Base-by-base conservation (phyloP, 2,888 invertebrate species). In the Chymomyza fuscimana region DNA sequence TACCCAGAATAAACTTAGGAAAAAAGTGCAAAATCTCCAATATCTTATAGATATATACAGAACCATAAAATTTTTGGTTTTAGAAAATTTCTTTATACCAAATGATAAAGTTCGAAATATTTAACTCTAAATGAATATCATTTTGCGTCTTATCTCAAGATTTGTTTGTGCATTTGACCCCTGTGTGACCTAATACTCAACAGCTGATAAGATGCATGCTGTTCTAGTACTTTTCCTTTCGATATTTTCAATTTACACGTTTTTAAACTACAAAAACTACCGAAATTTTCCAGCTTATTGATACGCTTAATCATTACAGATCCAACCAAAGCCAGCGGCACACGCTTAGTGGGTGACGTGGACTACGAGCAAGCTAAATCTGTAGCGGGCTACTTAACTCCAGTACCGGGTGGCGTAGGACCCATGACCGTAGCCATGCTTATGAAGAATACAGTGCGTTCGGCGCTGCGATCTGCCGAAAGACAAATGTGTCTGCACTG, bases 311-410 rank as follows among this genome's bases (percentile, higher is more conserved):
- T 54, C 54, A 16, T 22, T 15, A 25, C 86, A 97, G 97, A 97
- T 93, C 80, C 95, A 0, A 93, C 95, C 0, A 97, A 96, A 91
- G 94, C 95, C 88, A 94, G 94, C 70, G 98, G 98, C 0, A 84
- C 95, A 86, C 94, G 96, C 22, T 91, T 99, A 65, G 97, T 98
- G n/a, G 99, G 99, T 65, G 99, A 99, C 94, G 99, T 99, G 7
- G 96, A 95, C 66, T 99, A 95, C 92, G 94, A 93, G 22, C 96
- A 96, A 90, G 98, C 96, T 5, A 93, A 93, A 79, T 91, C 94
- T 80, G 95, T 96, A 73, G 98, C 99, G 16, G 95, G 96, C 0
- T 95, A 94, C 92, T 96, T 99, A 87, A 58, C 58, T 5, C 58
- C 58, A 19, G 58, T 58, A 12, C 58, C 58, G 9, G 58, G 58